phyloP scores from a whole-genome alignment of 2,113 vertebrate genomes.

The Poeciliopsis prolifica region DNA sequence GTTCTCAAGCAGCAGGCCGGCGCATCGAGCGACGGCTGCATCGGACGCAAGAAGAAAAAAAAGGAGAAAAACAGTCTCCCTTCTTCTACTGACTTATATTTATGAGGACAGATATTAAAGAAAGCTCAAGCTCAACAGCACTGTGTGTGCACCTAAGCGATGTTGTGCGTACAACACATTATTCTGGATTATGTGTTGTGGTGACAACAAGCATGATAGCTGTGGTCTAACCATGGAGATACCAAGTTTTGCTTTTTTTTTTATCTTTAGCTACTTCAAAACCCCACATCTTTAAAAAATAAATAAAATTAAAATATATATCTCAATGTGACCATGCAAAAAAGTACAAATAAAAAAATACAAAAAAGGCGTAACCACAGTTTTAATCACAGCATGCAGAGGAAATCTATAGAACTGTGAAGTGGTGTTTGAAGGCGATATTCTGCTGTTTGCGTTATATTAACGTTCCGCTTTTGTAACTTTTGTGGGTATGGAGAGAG shows the following conservation, averaged over 20 bases:
- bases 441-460: conserved; percentile 32
- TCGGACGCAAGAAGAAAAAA: neutral
- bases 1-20: conserved; percentile 9
- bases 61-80: neutral
- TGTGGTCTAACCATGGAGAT: neutral
- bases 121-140: neutral
- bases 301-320: neutral
- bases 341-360: neutral
- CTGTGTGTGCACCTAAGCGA: conserved; percentile 12
- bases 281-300: neutral
- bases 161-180: neutral
- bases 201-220: conserved; percentile 7
- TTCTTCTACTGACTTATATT: neutral
- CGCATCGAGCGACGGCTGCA: neutral
- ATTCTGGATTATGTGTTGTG: conserved; percentile 12
- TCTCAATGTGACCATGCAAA: conserved; percentile 20
- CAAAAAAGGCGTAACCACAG: neutral
- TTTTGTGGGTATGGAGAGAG: conserved; percentile 34
- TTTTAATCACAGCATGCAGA: neutral
- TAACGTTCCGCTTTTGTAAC: conserved; percentile 52
- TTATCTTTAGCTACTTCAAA: neutral
- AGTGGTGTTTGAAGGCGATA: neutral
- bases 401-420: neutral
- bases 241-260: neutral
- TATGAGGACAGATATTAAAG: neutral